Evolutionary conservation across 2,888 invertebrate genomes (phyloP).

Genomic region (Parnassius mnemosyne): DNA sequence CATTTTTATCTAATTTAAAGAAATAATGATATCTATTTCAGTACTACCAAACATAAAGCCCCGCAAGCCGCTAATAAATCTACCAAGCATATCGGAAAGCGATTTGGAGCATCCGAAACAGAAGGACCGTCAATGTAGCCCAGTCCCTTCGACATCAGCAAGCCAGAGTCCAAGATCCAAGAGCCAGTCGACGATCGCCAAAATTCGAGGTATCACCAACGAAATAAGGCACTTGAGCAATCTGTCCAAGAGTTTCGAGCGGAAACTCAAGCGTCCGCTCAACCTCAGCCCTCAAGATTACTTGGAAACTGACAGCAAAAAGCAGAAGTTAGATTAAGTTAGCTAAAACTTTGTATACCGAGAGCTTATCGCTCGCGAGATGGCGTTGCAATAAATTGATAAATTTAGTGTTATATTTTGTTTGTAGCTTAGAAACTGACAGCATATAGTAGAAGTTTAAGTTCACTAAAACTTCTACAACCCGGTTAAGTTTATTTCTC

Average conservation of each 20-base stretch:
- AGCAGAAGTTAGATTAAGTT: slow-evolving; percentile 45
- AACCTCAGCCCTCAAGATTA: slow-evolving; percentile 25
- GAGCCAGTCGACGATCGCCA: slow-evolving; percentile 45
- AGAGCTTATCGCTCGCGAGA: background rate
- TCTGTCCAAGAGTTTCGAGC: slow-evolving; percentile 42
- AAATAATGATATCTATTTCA: slow-evolving; percentile 32
- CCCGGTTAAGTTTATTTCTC: background rate
- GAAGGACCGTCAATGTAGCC: background rate
- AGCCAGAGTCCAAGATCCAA: slow-evolving; percentile 37
- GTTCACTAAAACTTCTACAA: background rate
- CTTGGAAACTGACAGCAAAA: slow-evolving; percentile 47
- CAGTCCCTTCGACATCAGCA: slow-evolving; percentile 24
- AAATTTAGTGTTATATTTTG: background rate
- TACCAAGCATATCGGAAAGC: slow-evolving; percentile 61
- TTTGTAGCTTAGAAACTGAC: slow-evolving; percentile 32
- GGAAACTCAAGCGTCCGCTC: slow-evolving; percentile 47
- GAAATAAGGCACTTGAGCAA: slow-evolving; percentile 54
- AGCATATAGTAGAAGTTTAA: slow-evolving; percentile 53
- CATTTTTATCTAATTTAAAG: too few relatives aligned
- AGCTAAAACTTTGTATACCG: background rate
- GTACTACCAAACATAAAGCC: slow-evolving; percentile 71
- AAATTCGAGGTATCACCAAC: slow-evolving; percentile 56
- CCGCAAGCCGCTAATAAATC: slow-evolving; percentile 59
- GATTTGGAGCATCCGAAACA: slow-evolving; percentile 44
- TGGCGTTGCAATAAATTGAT: slow-evolving; percentile 8